Evolutionary conservation across 2,888 invertebrate genomes (phyloP).

Genomic region (Drosophila paucipuncta): DNA sequence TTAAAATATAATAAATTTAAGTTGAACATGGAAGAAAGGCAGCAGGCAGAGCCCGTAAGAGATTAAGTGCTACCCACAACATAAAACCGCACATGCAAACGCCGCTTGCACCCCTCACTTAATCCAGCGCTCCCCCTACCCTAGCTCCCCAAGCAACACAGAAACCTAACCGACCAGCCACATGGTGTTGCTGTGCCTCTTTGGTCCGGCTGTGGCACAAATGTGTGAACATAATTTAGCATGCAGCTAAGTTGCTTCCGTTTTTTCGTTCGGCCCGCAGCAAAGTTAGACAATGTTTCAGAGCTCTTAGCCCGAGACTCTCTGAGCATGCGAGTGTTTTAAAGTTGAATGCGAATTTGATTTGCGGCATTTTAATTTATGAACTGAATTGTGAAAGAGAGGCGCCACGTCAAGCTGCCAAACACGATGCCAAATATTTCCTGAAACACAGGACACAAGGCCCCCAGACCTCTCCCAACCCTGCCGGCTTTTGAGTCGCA

Average conservation of each 20-base stretch:
- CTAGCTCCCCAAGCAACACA: background rate
- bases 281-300: conserved; percentile 55
- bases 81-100: conserved; percentile 76
- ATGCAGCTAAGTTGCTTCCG: conserved; percentile 57
- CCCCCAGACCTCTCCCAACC: conserved; percentile 19
- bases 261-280: conserved; percentile 32
- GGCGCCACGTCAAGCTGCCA: conserved; percentile 65
- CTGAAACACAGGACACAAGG: conserved; percentile 39
- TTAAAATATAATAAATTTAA: conserved; percentile 85
- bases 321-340: conserved; percentile 42
- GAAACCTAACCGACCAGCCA: conserved; percentile 27
- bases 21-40: conserved; percentile 68
- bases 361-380: conserved; percentile 83
- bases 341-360: conserved; percentile 78
- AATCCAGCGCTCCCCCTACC: background rate
- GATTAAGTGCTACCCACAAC: conserved; percentile 79
- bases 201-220: conserved; percentile 66
- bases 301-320: conserved; percentile 19
- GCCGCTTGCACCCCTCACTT: conserved; percentile 17
- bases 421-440: conserved; percentile 71
- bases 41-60: conserved; percentile 64
- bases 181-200: conserved; percentile 35
- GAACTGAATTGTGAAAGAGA: conserved; percentile 61
- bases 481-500: conserved; percentile 46
- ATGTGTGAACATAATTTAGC: conserved; percentile 82